phyloP scores from a whole-genome alignment of 1,140 invertebrate genomes.

The Panagrolaimus sp. region DNA sequence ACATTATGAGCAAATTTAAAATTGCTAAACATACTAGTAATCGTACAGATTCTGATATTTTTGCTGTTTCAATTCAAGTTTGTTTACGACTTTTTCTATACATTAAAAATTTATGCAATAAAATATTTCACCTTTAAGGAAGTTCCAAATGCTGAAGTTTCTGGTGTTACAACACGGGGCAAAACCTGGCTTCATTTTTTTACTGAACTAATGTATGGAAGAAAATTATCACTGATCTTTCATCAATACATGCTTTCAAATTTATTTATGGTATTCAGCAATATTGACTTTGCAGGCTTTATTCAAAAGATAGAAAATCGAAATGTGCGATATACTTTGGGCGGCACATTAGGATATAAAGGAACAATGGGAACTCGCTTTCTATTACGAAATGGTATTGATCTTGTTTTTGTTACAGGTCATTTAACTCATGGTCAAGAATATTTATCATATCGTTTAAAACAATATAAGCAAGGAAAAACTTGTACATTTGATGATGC shows the following conservation, averaged over 20 bases:
- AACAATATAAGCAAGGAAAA: neutral
- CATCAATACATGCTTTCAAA: slow-evolving; percentile 12
- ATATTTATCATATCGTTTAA: neutral
- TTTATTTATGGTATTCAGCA: slow-evolving; percentile 5
- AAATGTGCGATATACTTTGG: neutral
- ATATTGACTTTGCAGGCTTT: slow-evolving; percentile 5
- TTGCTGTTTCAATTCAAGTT: slow-evolving; percentile 7
- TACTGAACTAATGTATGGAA: neutral
- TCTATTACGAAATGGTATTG: slow-evolving; percentile 8
- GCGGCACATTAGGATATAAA: slow-evolving; percentile 11
- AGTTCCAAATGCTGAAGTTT: slow-evolving; percentile 10
- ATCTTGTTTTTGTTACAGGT: slow-evolving; percentile 3
- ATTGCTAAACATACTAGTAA: neutral
- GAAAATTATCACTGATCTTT: neutral
- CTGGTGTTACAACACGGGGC: neutral
- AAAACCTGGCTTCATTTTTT: slow-evolving; percentile 10
- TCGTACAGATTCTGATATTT: neutral
- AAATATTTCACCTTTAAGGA: neutral
- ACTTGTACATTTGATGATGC: neutral
- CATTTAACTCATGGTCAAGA: slow-evolving; percentile 6
- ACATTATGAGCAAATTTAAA: too few species aligned
- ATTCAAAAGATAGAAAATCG: slow-evolving; percentile 7
- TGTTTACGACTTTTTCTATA: neutral
- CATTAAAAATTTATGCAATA: neutral
- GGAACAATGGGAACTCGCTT: slow-evolving; percentile 13